Evolutionary conservation across 2,888 invertebrate genomes (phyloP), one percentile per base, ranked within the genome.

Genomic region (Dynastes grantii): DNA sequence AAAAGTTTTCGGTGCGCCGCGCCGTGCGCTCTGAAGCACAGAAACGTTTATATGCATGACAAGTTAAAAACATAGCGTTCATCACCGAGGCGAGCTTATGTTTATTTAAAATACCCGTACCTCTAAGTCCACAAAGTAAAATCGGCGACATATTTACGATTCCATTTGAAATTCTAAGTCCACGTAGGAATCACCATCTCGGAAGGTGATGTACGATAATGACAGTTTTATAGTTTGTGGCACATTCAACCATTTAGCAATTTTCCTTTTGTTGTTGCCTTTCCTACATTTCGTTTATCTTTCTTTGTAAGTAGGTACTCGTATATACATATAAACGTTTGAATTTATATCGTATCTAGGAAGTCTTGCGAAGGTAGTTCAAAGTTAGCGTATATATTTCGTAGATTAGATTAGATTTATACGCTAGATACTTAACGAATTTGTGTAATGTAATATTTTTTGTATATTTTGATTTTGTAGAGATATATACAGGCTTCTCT

Each of bases 191-290:
- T 68, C 68, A 73, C 78, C 61, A 65, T 68, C 79, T 76, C 61
- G 76, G 76, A 80, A 70, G 75, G 79, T 76, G 79, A 77, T 63
- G 78, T 58, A 76, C 53, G 76, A 78, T 76, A 81, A 81, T 75
- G 82, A 81, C 81, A 81, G 81, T 76, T 82, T 81, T 81, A 82
- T 80, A 81, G 78, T 78, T 71, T 78, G 70, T 78, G 79, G 76
- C 79, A 79, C 80, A 80, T 81, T 77, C 80, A 76, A 76, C 80
- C 73, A 75, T 80, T 79, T 81, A 82, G 78, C 68, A 67, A 77
- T 76, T 81, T 80, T 81, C 75, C 73, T 71, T 78, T 73, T 73
- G 73, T 61, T 61, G 73, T 73, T 73, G 73, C 40, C 45, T 40
- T 27, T 37, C 32, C 22, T 40, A 40, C 37, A 45, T 73, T 73